Base-by-base conservation (phyloP, 2,888 invertebrate species). In the Lithosia quadra region DNA sequence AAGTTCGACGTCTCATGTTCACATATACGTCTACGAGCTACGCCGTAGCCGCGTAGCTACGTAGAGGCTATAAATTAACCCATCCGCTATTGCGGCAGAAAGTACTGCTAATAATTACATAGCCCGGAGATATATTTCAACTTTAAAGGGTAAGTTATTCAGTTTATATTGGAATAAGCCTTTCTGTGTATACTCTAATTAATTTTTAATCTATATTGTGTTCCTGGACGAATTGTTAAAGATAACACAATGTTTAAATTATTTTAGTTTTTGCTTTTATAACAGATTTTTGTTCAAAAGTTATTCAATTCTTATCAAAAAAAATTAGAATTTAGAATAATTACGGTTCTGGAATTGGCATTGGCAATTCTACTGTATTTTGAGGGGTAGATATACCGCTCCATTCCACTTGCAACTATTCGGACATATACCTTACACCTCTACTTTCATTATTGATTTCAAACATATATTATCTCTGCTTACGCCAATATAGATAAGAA, bases 31-130 rank as follows among this genome's bases (percentile, higher is more conserved):
- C 75, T 73, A 75, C 70, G 69, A 71, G 76, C 69, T 73, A 78
- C 73, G 74, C 67, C 73, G 74, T 81, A 81, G 72, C 72, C 67
- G 10, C 69, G 76, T 69, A 62, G 65, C 28, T 67, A 56, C 67
- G 62, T 63, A 70, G 78, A 74, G 71, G 72, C 71, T 74, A 81
- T 81, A 81, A 81, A 81, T 81, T 81, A 81, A 81, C 75, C 80
- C 78, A 75, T 80, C 77, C 71, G 75, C 76, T 76, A 71, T 76
- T 71, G 76, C 74, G 80, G 74, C 72, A 81, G 80, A 82, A 82
- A 81, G 76, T 75, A 72, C 74, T 71, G 67, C 72, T 78, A 78
- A 75, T 73, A 80, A n/a, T 18, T 49, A 49, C 68, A 78, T 75
- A 68, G 69, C 79, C 67, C 63, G 73, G 75, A 72, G 81, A 78